Percentiles rank a stretch among this genome's conserved stretches.
Evolutionary conservation across 2,113 vertebrate species (phyloP).

Genomic region (Cavia aperea): DNA sequence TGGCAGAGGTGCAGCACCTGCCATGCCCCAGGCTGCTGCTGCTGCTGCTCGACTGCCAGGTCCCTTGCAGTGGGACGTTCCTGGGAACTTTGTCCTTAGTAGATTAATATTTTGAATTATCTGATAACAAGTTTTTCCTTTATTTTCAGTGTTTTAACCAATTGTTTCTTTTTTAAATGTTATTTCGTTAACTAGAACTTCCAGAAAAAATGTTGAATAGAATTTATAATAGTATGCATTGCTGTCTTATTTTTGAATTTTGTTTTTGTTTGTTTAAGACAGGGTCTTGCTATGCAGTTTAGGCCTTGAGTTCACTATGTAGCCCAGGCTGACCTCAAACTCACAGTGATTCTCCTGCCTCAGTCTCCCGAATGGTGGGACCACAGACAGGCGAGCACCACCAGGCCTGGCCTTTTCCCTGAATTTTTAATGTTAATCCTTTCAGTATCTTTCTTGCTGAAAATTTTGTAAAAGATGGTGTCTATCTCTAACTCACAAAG

Average conservation of each 20-base stretch:
- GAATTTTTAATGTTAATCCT: neutral
- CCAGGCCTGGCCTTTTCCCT: neutral
- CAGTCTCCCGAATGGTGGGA: no score
- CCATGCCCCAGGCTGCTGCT: no score
- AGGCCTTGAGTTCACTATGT: no score
- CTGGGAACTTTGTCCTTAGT: neutral
- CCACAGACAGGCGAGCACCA: no score
- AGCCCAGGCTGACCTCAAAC: no score
- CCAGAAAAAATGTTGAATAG: neutral
- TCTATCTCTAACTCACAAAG: neutral
- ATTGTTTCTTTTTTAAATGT: neutral
- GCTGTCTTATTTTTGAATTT: neutral
- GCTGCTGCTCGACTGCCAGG: no score
- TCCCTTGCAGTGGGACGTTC: neutral
- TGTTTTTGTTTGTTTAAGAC: neutral
- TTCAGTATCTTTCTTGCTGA: neutral
- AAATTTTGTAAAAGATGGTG: neutral
- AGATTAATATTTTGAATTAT: neutral
- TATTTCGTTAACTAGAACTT: neutral
- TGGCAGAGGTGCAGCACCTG: no score
- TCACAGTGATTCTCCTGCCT: no score
- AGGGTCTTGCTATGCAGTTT: no score
- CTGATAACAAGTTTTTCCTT: neutral
- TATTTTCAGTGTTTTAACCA: no score
- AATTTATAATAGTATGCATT: neutral